Conservation (phyloP, 1,140 invertebrate genomes). For the Venturia canescens region DNA sequence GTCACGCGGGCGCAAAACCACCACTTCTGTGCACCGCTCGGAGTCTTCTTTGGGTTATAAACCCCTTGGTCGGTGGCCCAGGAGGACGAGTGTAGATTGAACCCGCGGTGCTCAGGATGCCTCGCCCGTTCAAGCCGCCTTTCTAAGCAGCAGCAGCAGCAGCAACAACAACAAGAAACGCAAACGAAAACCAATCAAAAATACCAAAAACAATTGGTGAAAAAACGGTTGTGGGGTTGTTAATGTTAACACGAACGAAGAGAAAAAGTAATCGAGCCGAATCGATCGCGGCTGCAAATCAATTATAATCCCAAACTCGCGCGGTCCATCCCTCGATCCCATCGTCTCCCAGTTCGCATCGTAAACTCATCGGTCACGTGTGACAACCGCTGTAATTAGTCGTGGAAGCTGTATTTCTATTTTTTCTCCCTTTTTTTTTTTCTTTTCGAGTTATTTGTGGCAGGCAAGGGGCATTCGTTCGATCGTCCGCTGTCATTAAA, state of each 20-base stretch:
- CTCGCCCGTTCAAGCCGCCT: constrained; percentile 7
- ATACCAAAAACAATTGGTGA: not conserved
- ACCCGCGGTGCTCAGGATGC: constrained; percentile 27
- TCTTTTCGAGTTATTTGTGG: not conserved
- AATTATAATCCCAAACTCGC: too few relatives aligned
- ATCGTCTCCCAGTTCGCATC: not conserved
- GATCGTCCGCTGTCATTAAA: not conserved
- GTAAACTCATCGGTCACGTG: constrained; percentile 15
- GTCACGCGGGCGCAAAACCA: constrained; percentile 18
- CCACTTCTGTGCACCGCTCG: not conserved
- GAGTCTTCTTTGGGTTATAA: constrained; percentile 27
- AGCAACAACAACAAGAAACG: not conserved
- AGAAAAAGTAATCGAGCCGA: too few relatives aligned
- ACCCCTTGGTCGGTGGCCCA: constrained; percentile 9
- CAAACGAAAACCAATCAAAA: not conserved
- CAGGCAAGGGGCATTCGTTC: not conserved
- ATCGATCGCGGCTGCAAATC: too few relatives aligned
- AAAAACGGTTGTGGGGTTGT: too few relatives aligned
- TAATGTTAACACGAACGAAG: too few relatives aligned
- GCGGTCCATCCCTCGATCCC: not conserved
- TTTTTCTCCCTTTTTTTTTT: not conserved
- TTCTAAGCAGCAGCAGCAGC: not conserved
- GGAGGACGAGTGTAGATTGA: constrained; percentile 20
- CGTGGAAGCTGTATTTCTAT: not conserved
- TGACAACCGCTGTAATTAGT: not conserved